Evolutionary conservation across 1,140 invertebrate genomes (phyloP), one percentile per base, ranked within the genome.

Genomic region (Ephestia elutella): DNA sequence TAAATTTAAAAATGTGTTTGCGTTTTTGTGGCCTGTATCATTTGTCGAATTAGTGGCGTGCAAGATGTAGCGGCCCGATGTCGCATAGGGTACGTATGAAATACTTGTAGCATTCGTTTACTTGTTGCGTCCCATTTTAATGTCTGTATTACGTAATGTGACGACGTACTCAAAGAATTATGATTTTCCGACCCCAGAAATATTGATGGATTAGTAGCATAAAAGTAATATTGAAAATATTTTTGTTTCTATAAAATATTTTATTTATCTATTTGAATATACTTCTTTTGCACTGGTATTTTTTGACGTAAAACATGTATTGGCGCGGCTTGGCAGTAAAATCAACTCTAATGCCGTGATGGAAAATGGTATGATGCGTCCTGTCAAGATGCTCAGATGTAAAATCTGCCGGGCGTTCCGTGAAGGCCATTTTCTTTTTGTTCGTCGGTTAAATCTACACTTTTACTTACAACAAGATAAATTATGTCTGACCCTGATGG

Each of bases 121-220:
- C 81, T 84, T 84, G 81, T 84, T 84, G 81, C 81, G 71, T 70
- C 59, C 50, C 30, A 44, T 62, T 62, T 70, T 68, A 65, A 66
- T 60, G 61, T 58, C 49, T 54, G 8, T 49, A 63, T 81, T 81
- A 83, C 77, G 75, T 83, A 81, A 83, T 71, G n/a, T n/a, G n/a
- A n/a, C n/a, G n/a, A 66, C 65, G 69, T 75, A 79, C 68, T 62
- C 65, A 76, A 63, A 49, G 20, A 11, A n/a, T 53, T 69, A 56
- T 54, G 54, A 57, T 64, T 60, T 49, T 19, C 20, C 4, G 4
- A 13, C 17, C 56, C 57, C n/a, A 17, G 32, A 50, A 56, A 21
- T 53, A 60, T 25, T 38, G 58, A 57, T 60, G 54, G 54, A 55
- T 50, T 56, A 15, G 0, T 44, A 15, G 5, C 3, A 32, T 10